Evolutionary conservation across 2,797 vertebrate genomes (phyloP), one percentile per base, ranked within the genome.

Genomic region (Sphaeramia orbicularis): DNA sequence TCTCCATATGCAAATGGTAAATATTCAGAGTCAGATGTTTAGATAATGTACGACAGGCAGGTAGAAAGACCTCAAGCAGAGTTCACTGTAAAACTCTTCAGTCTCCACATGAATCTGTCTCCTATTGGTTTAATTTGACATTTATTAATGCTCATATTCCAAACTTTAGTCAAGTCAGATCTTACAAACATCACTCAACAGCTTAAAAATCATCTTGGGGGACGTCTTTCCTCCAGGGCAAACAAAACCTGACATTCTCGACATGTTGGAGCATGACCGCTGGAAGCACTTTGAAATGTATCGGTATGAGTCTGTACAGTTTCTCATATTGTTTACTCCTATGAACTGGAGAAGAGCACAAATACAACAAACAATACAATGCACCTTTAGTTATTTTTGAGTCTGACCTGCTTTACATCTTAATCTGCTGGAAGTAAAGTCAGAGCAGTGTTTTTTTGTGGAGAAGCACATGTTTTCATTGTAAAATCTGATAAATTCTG

Each of bases 191-290:
- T 85, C 83, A 79, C 49, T 87, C 77, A 78, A 47, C 68, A 53
- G 36, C 32, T 43, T 24, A 65, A 73, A 85, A 86, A 85, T 80
- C 83, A 80, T 86, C 71, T 81, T 13, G 48, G 65, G 57, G 80
- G 81, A 68, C 64, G 67, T 77, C 81, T 59, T 49, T 35, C 56
- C 42, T 71, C n/a, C 43, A 36, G 67, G 42, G 53, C 52, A 60
- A 75, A 85, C 32, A 43, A 64, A 70, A 67, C 30, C 50, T 48
- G 49, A 81, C 80, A 81, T 86, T 86, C 76, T 84, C 73, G 67
- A 60, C 90, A 54, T 74, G 89, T 83, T 65, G 42, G 43, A 84
- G 89, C 89, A 55, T 0, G 81, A 75, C 43, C 38, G 45, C 49
- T 47, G 62, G 52, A 75, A 50, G 40, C n/a, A 44, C 58, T 74